Conservation (phyloP, 2,888 invertebrate genomes). For the Lithophane ornitopus region DNA sequence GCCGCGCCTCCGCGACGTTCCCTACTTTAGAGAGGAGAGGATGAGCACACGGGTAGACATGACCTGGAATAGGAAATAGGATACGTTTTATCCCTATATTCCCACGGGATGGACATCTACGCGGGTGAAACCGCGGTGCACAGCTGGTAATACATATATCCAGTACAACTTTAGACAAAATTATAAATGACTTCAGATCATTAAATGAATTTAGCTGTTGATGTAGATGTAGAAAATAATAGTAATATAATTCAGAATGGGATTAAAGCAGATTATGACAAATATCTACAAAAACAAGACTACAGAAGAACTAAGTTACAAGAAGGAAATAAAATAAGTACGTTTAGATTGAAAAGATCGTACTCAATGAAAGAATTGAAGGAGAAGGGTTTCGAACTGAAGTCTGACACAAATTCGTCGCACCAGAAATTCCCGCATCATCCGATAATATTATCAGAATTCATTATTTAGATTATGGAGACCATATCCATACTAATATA, state of each 20-base stretch:
- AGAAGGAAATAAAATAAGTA: conserved; percentile 70
- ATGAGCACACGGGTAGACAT: too few relatives aligned
- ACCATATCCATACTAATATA: too few relatives aligned
- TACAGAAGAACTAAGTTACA: conserved; percentile 79
- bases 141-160: conserved; percentile 49
- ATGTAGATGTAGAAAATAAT: conserved; percentile 61
- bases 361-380: conserved; percentile 80
- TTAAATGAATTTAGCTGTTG: conserved; percentile 72
- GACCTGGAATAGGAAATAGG: too few relatives aligned
- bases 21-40: too few relatives aligned
- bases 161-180: conserved; percentile 75
- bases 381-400: conserved; percentile 76
- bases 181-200: conserved; percentile 81
- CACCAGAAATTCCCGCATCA: conserved; percentile 72
- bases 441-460: conserved; percentile 81
- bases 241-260: conserved; percentile 29
- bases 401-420: conserved; percentile 61
- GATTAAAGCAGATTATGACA: conserved; percentile 43
- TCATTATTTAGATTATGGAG: conserved; percentile 76
- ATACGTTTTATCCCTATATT: too few relatives aligned
- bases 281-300: conserved; percentile 78
- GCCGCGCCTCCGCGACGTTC: too few relatives aligned
- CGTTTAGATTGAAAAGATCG: conserved; percentile 75
- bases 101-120: too few relatives aligned
- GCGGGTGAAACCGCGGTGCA: too few relatives aligned